Evolutionary conservation across 2,888 invertebrate genomes (phyloP), one percentile per base, ranked within the genome.

Genomic region (Hoplodrina ambigua): DNA sequence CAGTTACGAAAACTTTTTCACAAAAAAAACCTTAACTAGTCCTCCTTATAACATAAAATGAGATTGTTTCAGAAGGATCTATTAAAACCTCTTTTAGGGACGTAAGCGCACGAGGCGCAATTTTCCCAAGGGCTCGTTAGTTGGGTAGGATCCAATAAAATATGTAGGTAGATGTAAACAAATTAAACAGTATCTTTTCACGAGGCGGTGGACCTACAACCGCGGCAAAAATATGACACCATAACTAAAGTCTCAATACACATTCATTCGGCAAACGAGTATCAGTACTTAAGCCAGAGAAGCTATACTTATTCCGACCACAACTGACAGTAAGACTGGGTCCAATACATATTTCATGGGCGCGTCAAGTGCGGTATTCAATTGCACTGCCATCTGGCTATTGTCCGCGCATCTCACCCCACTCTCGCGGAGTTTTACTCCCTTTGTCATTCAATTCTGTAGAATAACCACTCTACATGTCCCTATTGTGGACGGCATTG

Each of bases 361-460:
- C 59, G 59, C 67, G 68, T 75, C 72, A 78, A 78, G 75, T 73
- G 69, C 61, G 72, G 74, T 75, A 76, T 82, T 78, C 78, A 80
- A 82, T 79, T 84, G 80, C 78, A 81, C 53, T 56, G 54, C 63
- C 49, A 83, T 77, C 74, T 60, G 49, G 67, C 76, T 66, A 83
- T 85, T 87, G 85, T 87, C 79, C 76, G 66, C 67, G 54, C n/a
- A 69, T 69, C 66, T 72, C 69, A 57, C 71, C 77, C 65, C 70
- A 75, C 80, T 81, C 80, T 81, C 67, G 80, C 66, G 75, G 81
- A 83, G 88, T 87, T 88, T 87, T 84, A 84, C 84, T 84, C 81
- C 88, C 88, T 91, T 92, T 93, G 91, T 92, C 72, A 87, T 89
- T 87, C 88, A 90, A 91, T 92, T 89, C 87, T 84, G 73, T 64